Evolutionary conservation across 2,888 invertebrate genomes (phyloP).

Genomic region (Himalopsyche tibetana): DNA sequence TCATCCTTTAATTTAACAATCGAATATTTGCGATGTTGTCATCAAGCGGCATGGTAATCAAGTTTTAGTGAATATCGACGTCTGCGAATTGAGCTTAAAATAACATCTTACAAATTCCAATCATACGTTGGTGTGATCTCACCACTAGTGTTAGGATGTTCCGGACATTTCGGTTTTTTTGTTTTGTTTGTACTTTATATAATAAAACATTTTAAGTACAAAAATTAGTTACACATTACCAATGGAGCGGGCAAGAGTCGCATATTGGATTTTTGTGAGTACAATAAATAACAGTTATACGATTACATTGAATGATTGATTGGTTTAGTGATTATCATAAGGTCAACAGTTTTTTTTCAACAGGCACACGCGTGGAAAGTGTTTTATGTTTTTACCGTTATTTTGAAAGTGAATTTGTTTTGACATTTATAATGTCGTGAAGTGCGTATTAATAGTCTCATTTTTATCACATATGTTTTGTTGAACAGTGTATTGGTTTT

Average conservation of each 20-base stretch:
- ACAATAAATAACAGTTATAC: constrained; percentile 44
- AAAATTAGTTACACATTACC: constrained; percentile 63
- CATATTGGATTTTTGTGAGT: constrained; percentile 62
- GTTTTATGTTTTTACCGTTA: background rate
- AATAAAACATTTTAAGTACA: constrained; percentile 55
- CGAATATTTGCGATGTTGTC: constrained; percentile 17
- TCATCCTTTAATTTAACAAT: constrained; percentile 22
- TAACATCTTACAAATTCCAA: constrained; percentile 42
- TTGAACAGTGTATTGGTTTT: too few relatives aligned
- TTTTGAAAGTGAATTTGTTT: constrained; percentile 28
- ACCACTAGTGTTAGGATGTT: constrained; percentile 59
- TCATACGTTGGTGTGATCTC: constrained; percentile 58
- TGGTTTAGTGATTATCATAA: constrained; percentile 18
- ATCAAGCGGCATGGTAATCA: background rate
- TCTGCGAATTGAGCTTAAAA: constrained; percentile 32
- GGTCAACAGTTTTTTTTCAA: constrained; percentile 17
- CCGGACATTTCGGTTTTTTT: constrained; percentile 56
- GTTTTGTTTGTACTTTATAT: constrained; percentile 63
- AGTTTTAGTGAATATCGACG: constrained; percentile 27
- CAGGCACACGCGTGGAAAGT: constrained; percentile 17
- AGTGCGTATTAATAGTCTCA: background rate
- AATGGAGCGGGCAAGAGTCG: constrained; percentile 63
- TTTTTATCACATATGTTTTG: too few relatives aligned
- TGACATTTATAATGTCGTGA: constrained; percentile 5
- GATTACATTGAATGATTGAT: constrained; percentile 24